Conservation (phyloP, 64 coral and sea anemone genomes). For the Stylophora pistillata region DNA sequence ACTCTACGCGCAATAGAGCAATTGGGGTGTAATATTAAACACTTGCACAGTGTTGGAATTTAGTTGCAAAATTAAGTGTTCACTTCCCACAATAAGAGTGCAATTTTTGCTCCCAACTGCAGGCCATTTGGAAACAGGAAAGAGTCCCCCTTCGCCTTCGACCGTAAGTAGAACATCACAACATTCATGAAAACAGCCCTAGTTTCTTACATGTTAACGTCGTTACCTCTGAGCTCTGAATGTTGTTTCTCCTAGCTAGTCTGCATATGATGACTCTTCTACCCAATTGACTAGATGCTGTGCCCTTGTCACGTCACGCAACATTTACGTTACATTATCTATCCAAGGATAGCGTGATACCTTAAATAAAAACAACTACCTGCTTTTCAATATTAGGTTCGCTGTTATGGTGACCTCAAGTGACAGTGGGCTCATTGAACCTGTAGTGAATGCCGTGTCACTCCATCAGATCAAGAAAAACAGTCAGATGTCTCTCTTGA, state of each 20-base stretch:
- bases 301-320: too few relatives aligned
- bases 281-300: too few relatives aligned
- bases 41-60: not conserved
- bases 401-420: constrained; percentile 96
- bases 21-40: too few relatives aligned
- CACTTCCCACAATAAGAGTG: too few relatives aligned
- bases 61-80: too few relatives aligned
- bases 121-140: constrained; percentile 76
- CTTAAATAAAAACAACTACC: not conserved
- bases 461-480: constrained; percentile 99
- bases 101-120: not conserved
- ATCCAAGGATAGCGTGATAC: not conserved
- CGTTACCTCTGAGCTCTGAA: too few relatives aligned
- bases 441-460: constrained; percentile 92
- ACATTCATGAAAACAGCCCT: not conserved
- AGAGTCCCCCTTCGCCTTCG: constrained; percentile 53
- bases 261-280: too few relatives aligned
- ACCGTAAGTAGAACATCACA: constrained; percentile 43
- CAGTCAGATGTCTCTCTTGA: constrained; percentile 96
- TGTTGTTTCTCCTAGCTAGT: too few relatives aligned
- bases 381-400: constrained; percentile 45
- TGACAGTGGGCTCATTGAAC: constrained; percentile 97
- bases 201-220: not conserved
- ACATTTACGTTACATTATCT: not conserved
- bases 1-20: too few relatives aligned